Conservation (phyloP, 1,140 invertebrate genomes). For the Monomorium pharaonis region DNA sequence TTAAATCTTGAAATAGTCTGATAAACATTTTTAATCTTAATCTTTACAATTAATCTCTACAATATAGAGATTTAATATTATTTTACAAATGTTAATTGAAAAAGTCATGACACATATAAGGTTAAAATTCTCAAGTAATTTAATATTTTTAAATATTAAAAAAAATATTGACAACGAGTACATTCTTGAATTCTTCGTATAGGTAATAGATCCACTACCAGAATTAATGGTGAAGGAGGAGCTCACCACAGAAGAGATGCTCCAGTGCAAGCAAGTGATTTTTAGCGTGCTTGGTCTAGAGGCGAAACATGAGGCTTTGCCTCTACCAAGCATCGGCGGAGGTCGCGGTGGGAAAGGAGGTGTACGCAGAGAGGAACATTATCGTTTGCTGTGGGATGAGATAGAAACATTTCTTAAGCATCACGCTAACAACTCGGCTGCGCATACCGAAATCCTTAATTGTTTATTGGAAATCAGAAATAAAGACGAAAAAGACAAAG, state of each 20-base stretch:
- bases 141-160: neutral
- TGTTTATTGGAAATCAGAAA: conserved; percentile 93
- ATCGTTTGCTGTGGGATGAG: conserved; percentile 95
- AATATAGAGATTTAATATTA: conserved; percentile 2
- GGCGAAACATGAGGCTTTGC: conserved; percentile 92
- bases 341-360: conserved; percentile 86
- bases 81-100: neutral
- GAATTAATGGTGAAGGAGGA: conserved; percentile 93
- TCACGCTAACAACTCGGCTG: conserved; percentile 87
- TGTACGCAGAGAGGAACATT: conserved; percentile 93
- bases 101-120: neutral
- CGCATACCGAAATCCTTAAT: conserved; percentile 92
- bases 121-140: neutral
- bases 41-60: neutral
- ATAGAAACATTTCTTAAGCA: conserved; percentile 93
- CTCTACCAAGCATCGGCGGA: conserved; percentile 87
- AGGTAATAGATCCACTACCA: conserved; percentile 93
- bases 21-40: no score
- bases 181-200: neutral
- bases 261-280: conserved; percentile 95
- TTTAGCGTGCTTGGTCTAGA: conserved; percentile 93
- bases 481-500: conserved; percentile 87
- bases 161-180: neutral
- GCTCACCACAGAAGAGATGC: conserved; percentile 93
- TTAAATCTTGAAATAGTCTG: neutral